Evolutionary conservation across 1,140 invertebrate genomes (phyloP).

Genomic region (Aphelenchoides fujianensis): DNA sequence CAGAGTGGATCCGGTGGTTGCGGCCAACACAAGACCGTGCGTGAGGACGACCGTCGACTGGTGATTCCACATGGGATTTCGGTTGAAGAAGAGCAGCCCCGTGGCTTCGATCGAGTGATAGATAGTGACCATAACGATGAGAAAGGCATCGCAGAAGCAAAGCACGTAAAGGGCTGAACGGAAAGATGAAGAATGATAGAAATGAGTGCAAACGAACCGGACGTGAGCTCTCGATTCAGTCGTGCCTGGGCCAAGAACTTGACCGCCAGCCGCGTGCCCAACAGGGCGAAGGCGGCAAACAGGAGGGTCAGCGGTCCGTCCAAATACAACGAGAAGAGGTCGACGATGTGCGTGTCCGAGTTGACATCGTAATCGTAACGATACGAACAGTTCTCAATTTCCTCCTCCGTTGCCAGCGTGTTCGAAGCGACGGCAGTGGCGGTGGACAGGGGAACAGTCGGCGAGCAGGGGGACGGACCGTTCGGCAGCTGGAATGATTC

Average conservation of each 20-base stretch:
- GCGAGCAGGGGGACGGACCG: no score
- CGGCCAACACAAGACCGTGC: constrained; percentile 41
- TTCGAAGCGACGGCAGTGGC: no score
- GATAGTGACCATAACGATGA: constrained; percentile 44
- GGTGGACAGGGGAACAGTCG: no score
- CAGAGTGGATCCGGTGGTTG: constrained; percentile 47
- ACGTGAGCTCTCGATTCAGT: constrained; percentile 43
- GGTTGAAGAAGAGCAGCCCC: constrained; percentile 29
- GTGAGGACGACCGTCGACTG: constrained; percentile 35
- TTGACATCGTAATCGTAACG: constrained; percentile 36
- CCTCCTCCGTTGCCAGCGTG: background rate
- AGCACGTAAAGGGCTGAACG: constrained; percentile 45
- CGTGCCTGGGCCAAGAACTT: constrained; percentile 42
- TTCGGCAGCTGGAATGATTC: no score
- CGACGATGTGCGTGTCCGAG: constrained; percentile 20
- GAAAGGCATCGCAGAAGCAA: constrained; percentile 46
- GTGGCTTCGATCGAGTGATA: constrained; percentile 51
- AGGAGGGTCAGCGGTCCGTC: constrained; percentile 46
- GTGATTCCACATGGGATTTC: constrained; percentile 47
- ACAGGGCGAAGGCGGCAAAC: constrained; percentile 41
- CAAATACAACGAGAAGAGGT: constrained; percentile 33
- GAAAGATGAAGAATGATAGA: constrained; percentile 25
- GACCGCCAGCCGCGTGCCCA: constrained; percentile 41
- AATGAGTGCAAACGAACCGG: constrained; percentile 23
- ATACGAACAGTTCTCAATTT: constrained; percentile 34